Evolutionary conservation across 2,888 invertebrate species (phyloP), one percentile per base, ranked within the genome.

Genomic region (Idaea aversata): DNA sequence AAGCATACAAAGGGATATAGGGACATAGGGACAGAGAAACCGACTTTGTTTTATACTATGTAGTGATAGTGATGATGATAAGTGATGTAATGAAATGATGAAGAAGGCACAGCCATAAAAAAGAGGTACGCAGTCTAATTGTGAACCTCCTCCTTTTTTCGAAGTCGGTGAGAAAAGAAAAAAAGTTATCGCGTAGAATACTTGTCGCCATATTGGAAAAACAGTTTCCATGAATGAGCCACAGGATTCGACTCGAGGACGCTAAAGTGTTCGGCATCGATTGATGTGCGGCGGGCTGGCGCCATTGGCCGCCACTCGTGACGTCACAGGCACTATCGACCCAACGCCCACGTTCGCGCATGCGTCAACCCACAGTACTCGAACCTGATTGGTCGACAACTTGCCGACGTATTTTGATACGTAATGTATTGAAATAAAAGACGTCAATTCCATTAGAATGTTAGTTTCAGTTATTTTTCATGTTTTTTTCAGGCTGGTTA

Each of bases 271-370:
- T 84, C 85, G 82, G 67, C 87, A 91, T 91, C 90, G 89, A 90
- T 91, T 87, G 83, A 86, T 79, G 86, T 81, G 84, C 87, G 86
- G 81, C 88, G 84, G 78, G 69, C 72, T 74, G 88, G 84, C 89
- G 90, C 89, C 88, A 91, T 91, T 91, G 91, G 90, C 81, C 83
- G 82, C 75, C 76, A 71, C 65, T 65, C 68, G 89, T 90, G 90
- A 90, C 91, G 91, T 91, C 91, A 90, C 88, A 70, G 62, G 73
- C 74, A 64, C 72, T 90, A 91, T 91, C 91, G 91, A 91, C 85
- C 90, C 81, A 75, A 75, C 90, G 86, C 90, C 90, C 85, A 88
- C 88, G 82, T 74, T 67, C 86, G 85, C 91, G 91, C 91, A 90
- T 90, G 91, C 91, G 91, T 77, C 78, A 73, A 69, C 63, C 25